Base-by-base conservation (phyloP, 2,888 invertebrate genomes). In the Drosophila hamatofila region DNA sequence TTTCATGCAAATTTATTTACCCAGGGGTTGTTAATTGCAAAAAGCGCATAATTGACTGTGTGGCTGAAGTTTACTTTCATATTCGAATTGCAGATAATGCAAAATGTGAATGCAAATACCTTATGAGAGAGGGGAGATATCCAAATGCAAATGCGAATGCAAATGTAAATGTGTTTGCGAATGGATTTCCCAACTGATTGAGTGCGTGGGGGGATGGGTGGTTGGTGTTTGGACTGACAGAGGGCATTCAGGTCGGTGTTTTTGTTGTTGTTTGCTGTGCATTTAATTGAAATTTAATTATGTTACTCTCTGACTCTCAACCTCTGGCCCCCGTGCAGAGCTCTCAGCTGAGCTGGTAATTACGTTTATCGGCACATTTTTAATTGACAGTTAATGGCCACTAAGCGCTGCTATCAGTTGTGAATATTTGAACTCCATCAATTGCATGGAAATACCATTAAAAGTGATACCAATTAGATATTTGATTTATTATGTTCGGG, bases 271-370 rank as follows among this genome's bases (percentile, higher is more conserved):
- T 70, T 64, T 72, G 51, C 12, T 56, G 42, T 58, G 16, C 18
- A 63, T 87, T 89, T 84, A 84, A 84, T 84, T 84, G 89, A 84
- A 87, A 72, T 87, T 89, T 89, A 89, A 84, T 84, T 89, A 84
- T 84, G 79, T 57, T 78, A 49, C 81, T 57, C 48, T 37, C 48
- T 54, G 46, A 11, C 55, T 30, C 42, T 41, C 72, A 42, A n/a
- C 25, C 21, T 56, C 12, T 21, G 11, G 14, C 35, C 11, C 18
- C 52, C 8, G n/a, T 11, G 46, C 46, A 25, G 25, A 46, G 25
- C 41, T 48, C 59, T 4, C 25, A 60, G 51, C 14, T 74, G 68
- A 84, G 63, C 80, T 51, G 62, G 64, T 78, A 83, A 86, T 87
- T 87, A 66, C 74, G 68, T 55, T 72, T 77, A 85, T 85, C 78